Conservation (phyloP, 2,113 vertebrate genomes). For the Xenopus laevis region DNA sequence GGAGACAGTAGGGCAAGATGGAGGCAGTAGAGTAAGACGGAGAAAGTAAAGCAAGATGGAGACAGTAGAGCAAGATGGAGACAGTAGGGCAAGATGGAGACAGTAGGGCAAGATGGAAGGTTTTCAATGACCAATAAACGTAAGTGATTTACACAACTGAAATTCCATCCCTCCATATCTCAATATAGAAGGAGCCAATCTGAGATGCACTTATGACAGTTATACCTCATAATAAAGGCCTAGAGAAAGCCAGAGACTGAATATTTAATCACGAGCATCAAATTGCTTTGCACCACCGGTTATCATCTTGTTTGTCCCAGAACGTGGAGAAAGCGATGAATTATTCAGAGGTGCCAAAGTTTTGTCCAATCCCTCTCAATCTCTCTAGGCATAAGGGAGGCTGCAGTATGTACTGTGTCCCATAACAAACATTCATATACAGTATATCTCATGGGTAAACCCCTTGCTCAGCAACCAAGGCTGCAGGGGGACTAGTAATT, state of each 20-base stretch:
- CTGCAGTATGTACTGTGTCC: no score
- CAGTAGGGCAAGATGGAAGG: not conserved
- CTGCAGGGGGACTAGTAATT: no score
- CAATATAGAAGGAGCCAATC: slow-evolving; percentile 9
- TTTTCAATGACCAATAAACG: slow-evolving; percentile 17
- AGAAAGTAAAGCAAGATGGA: no score
- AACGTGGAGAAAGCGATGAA: slow-evolving; percentile 8
- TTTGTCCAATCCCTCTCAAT: not conserved
- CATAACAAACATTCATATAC: no score
- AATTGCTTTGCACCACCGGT: slow-evolving; percentile 26
- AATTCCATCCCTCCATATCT: slow-evolving; percentile 10
- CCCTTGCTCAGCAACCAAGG: no score
- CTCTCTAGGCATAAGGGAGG: not conserved
- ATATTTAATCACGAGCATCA: slow-evolving; percentile 29
- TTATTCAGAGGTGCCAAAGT: not conserved
- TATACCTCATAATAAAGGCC: slow-evolving; percentile 25
- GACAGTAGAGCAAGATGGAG: no score
- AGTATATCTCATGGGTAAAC: no score
- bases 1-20: no score
- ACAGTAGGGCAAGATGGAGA: no score
- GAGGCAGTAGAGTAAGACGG: no score
- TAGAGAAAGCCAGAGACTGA: slow-evolving; percentile 8
- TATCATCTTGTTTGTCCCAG: slow-evolving; percentile 18
- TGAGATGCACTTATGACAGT: slow-evolving; percentile 21
- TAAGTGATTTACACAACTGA: slow-evolving; percentile 36